Percentiles rank a stretch among this genome's conserved stretches.
These are phyloP conservation scores for Oncopeltus fasciatus DNA, from an alignment of 1,140 invertebrate genomes.

Conservation along the genomic window DNA sequence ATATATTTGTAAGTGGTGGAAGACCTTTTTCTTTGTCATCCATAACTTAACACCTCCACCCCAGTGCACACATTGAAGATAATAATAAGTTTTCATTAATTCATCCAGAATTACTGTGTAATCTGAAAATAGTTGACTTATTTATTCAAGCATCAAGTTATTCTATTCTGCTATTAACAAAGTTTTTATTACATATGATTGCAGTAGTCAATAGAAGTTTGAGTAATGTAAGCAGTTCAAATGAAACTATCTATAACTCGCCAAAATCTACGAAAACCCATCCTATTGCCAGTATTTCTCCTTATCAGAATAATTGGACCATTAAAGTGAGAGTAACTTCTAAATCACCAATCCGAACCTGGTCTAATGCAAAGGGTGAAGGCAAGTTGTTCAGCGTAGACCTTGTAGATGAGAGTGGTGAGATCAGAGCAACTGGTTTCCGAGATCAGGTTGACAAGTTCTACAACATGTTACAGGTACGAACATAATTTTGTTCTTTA, in stretches of 20 bases:
- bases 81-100: no score
- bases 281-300: slow-evolving; percentile 68
- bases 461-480: slow-evolving; percentile 77
- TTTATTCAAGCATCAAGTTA: no score
- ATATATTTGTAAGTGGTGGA: no score
- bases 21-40: no score
- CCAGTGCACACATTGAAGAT: no score
- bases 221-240: background rate
- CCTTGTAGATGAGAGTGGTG: slow-evolving; percentile 82
- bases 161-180: no score
- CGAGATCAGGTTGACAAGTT: slow-evolving; percentile 80
- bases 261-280: slow-evolving; percentile 25
- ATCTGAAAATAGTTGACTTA: no score
- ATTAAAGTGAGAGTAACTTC: slow-evolving; percentile 79
- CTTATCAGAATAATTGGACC: slow-evolving; percentile 87
- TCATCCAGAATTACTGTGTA: no score
- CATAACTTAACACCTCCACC: no score
- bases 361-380: slow-evolving; percentile 82
- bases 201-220: background rate
- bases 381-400: slow-evolving; percentile 90
- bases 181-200: no score
- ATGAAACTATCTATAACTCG: slow-evolving; percentile 13
- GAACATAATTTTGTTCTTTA: no score
- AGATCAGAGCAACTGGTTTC: slow-evolving; percentile 90
- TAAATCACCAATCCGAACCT: slow-evolving; percentile 69